Evolutionary conservation across 1,140 invertebrate genomes (phyloP).

Genomic region (Drosophila orena): DNA sequence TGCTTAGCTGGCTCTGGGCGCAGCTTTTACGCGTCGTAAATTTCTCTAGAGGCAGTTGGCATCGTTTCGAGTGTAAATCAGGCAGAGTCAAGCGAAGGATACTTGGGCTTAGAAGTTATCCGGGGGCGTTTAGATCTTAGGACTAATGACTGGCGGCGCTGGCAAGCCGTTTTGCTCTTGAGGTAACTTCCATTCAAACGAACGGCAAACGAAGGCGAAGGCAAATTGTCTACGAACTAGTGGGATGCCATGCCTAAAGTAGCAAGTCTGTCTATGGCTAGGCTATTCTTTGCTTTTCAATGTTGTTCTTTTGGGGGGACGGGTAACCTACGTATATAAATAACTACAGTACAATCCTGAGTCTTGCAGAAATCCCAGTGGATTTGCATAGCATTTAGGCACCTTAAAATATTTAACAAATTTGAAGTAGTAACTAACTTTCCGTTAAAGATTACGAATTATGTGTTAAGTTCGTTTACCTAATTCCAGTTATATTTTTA

Average conservation of each 20-base stretch:
- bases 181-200: conserved; percentile 57
- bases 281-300: neutral
- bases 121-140: conserved; percentile 47
- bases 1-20: conserved; percentile 5
- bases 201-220: conserved; percentile 58
- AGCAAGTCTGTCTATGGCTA: conserved; percentile 25
- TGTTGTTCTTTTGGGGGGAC: neutral
- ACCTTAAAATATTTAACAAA: neutral
- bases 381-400: neutral
- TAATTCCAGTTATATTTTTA: neutral
- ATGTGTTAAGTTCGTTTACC: neutral
- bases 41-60: conserved; percentile 40
- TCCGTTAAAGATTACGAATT: neutral
- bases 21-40: conserved; percentile 3
- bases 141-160: conserved; percentile 63
- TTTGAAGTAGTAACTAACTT: neutral
- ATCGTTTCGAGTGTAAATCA: conserved; percentile 14
- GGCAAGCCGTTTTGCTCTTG: conserved; percentile 41
- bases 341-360: conserved; percentile 19
- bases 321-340: conserved; percentile 26
- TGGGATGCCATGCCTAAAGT: conserved; percentile 19
- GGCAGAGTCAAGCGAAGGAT: conserved; percentile 31
- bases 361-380: neutral
- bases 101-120: conserved; percentile 13
- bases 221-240: conserved; percentile 51